Percentiles rank a stretch among this genome's conserved stretches.
phyloP scores from a whole-genome alignment of 2,888 invertebrate species.

The Melieria omissa region DNA sequence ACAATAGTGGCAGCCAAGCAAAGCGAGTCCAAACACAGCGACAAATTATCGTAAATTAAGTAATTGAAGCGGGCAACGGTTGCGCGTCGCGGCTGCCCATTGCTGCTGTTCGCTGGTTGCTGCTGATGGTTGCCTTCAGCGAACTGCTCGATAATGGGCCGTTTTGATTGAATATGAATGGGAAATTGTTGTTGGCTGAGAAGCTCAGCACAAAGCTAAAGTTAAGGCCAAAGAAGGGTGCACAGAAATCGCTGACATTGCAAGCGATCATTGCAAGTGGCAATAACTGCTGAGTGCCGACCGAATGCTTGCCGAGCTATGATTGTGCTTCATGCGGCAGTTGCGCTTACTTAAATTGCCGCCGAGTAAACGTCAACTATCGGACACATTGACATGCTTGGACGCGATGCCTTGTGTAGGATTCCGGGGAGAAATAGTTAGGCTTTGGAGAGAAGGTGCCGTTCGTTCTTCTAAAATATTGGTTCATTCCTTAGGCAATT shows the following conservation, averaged over 20 bases:
- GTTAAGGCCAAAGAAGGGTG: background rate
- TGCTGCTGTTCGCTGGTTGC: background rate
- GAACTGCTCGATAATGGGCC: background rate
- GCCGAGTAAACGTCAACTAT: too few relatives aligned
- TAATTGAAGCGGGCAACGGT: slow-evolving; percentile 24
- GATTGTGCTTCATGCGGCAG: too few relatives aligned
- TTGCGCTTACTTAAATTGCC: too few relatives aligned
- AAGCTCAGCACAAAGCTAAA: background rate
- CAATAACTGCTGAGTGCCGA: too few relatives aligned
- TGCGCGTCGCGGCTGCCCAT: background rate
- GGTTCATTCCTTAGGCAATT: too few relatives aligned
- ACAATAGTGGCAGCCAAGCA: background rate
- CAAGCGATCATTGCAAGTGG: too few relatives aligned
- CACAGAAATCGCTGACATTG: background rate
- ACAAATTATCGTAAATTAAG: slow-evolving; percentile 36
- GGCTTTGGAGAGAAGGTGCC: too few relatives aligned
- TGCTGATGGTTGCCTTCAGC: background rate
- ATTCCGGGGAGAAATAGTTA: too few relatives aligned
- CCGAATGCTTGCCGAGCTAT: too few relatives aligned
- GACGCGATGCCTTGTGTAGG: too few relatives aligned
- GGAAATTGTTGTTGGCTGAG: slow-evolving; percentile 4
- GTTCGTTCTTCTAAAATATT: too few relatives aligned
- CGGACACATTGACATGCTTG: too few relatives aligned
- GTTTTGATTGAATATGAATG: slow-evolving; percentile 16
- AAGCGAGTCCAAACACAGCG: slow-evolving; percentile 21